Conservation (phyloP, 1,140 invertebrate genomes). For the Paraescarpia echinospica region DNA sequence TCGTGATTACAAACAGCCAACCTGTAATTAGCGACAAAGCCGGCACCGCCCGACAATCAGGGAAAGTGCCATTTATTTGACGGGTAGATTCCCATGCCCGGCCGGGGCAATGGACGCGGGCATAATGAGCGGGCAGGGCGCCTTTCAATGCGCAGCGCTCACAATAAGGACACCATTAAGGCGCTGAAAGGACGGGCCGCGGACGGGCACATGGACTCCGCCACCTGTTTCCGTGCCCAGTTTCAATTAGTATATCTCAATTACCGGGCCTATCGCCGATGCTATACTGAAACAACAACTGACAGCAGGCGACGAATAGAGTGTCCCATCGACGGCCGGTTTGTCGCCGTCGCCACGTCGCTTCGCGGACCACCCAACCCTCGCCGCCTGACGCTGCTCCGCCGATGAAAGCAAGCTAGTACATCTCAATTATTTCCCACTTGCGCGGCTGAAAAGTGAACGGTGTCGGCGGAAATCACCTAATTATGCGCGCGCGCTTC, state of each 20-base stretch:
- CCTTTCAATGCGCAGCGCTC: neutral
- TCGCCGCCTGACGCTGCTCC: neutral
- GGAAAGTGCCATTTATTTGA: neutral
- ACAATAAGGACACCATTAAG: neutral
- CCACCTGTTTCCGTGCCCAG: neutral
- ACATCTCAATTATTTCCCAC: slow-evolving; percentile 1
- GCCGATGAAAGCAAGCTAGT: neutral
- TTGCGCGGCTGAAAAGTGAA: neutral
- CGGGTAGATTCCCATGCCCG: neutral
- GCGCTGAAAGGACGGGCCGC: neutral
- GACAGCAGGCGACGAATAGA: neutral
- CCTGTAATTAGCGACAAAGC: neutral
- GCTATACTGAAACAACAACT: neutral
- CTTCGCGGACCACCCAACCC: neutral
- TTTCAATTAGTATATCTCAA: slow-evolving; percentile 2
- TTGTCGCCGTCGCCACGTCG: neutral
- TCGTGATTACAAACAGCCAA: slow-evolving; percentile 1
- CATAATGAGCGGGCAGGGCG: neutral
- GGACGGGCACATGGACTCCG: neutral
- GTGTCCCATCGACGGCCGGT: neutral
- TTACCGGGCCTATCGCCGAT: neutral
- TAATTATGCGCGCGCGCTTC: slow-evolving; percentile 3
- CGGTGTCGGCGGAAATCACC: neutral
- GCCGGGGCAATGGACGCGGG: neutral
- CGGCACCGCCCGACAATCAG: neutral